A percentile compares a stretch with the other conserved stretches of the same genome.
Evolutionary conservation across 2,797 vertebrate genomes (phyloP).

Genomic region (Tarsius wallacei): DNA sequence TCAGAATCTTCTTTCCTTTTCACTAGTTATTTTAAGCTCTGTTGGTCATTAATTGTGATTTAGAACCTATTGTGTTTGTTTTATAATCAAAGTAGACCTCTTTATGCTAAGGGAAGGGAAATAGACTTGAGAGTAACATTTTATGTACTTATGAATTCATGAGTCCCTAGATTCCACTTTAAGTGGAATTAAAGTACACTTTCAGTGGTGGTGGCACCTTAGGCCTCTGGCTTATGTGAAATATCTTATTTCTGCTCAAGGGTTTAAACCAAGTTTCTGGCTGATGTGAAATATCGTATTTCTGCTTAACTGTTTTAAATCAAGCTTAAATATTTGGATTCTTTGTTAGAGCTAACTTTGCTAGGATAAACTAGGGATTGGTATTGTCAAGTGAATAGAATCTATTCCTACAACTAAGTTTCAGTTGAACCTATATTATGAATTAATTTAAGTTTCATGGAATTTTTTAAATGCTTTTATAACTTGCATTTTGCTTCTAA

Average conservation of each 20-base stretch:
- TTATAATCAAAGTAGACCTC: neutral
- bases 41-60: neutral
- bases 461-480: neutral
- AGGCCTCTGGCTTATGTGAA: neutral
- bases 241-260: slow-evolving; percentile 25
- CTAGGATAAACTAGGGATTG: slow-evolving; percentile 4
- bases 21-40: slow-evolving; percentile 18
- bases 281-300: slow-evolving; percentile 32
- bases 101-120: neutral
- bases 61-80: neutral
- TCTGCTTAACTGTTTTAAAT: slow-evolving; percentile 22
- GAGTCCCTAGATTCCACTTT: neutral
- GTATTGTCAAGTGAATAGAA: neutral
- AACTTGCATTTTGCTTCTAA: slow-evolving; percentile 29
- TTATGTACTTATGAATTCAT: neutral
- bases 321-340: slow-evolving; percentile 42
- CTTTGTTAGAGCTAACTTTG: slow-evolving; percentile 37
- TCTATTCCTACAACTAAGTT: slow-evolving; percentile 41
- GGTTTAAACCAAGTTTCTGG: neutral
- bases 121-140: neutral
- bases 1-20: slow-evolving; percentile 7
- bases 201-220: neutral
- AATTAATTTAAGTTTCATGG: slow-evolving; percentile 45
- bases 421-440: neutral
- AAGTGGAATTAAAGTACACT: neutral